Base-by-base conservation (phyloP, 2,888 invertebrate species). In the Heliothis peltigera region DNA sequence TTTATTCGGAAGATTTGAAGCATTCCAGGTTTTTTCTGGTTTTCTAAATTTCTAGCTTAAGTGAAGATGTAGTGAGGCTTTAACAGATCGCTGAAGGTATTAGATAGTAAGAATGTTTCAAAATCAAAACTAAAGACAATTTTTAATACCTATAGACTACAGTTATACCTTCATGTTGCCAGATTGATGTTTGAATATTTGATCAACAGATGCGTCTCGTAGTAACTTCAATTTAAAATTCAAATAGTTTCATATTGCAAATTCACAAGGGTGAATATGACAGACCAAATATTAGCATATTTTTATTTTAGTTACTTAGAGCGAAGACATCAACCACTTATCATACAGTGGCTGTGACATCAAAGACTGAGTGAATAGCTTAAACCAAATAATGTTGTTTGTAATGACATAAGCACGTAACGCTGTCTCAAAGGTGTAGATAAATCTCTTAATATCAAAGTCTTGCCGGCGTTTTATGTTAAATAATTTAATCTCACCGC, bases 401-500 rank as follows among this genome's bases (percentile, higher is more conserved):
- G 79, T 79, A 83, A 87, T 86, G 86, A 88, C 85, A 87, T 70
- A 76, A 85, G 75, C 86, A 86, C 73, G 81, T 77, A 70, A 73
- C 75, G 76, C 46, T 76, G 78, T 82, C 81, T 84, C 84, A 84
- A 87, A 82, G 85, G 86, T 86, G 84, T 83, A 87, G 88, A 88
- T 87, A 87, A 88, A 88, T 87, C 86, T 85, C 82, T 85, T 79
- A 86, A 87, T 87, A 89, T 88, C 88, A 87, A 88, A 89, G 83
- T 87, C 82, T 83, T 84, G 82, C 77, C 79, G 68, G 57, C 85
- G 83, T 90, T 90, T 90, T 89, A 89, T 88, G 90, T 87, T 87
- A 90, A 90, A 86, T 90, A 91, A 91, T 91, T 89, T 90, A 91
- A 92, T 91, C 88, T 86, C 80, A 78, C 79, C 81, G 82, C 79